Evolutionary conservation across 2,113 vertebrate species (phyloP).

Genomic region (Cardinalis cardinalis): DNA sequence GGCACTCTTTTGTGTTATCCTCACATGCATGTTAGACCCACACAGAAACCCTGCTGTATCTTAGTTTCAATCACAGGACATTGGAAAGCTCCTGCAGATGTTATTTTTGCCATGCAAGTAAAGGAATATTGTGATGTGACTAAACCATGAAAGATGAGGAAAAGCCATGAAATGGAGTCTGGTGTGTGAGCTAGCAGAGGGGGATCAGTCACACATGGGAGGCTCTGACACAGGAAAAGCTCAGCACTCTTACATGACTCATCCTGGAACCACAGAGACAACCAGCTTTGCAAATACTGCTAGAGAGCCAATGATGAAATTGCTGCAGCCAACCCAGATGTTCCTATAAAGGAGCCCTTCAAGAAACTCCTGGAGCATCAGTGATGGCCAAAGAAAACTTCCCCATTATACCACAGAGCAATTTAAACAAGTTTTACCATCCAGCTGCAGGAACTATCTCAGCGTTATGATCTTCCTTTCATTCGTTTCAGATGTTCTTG

Average conservation of each 20-base stretch:
- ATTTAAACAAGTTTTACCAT: background rate
- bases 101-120: constrained; percentile 56
- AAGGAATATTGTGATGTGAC: constrained; percentile 53
- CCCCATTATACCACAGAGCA: background rate
- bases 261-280: constrained; percentile 2
- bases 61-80: constrained; percentile 38
- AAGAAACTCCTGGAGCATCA: constrained; percentile 25
- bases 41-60: constrained; percentile 50
- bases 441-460: background rate
- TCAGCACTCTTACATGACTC: constrained; percentile 15
- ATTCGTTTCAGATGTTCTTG: background rate
- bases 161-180: constrained; percentile 60
- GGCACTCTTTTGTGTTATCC: constrained; percentile 48
- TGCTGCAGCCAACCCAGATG: background rate
- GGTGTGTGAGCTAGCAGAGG: constrained; percentile 15
- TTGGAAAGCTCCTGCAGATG: constrained; percentile 61
- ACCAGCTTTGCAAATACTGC: constrained; percentile 38
- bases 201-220: constrained; percentile 36
- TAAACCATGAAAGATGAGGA: constrained; percentile 59
- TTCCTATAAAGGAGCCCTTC: constrained; percentile 31
- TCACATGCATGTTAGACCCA: constrained; percentile 42
- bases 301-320: background rate
- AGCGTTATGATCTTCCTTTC: background rate
- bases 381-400: constrained; percentile 43
- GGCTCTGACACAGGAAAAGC: constrained; percentile 16